phyloP scores from a whole-genome alignment of 2,888 invertebrate species.

The Chironomus tentans region DNA sequence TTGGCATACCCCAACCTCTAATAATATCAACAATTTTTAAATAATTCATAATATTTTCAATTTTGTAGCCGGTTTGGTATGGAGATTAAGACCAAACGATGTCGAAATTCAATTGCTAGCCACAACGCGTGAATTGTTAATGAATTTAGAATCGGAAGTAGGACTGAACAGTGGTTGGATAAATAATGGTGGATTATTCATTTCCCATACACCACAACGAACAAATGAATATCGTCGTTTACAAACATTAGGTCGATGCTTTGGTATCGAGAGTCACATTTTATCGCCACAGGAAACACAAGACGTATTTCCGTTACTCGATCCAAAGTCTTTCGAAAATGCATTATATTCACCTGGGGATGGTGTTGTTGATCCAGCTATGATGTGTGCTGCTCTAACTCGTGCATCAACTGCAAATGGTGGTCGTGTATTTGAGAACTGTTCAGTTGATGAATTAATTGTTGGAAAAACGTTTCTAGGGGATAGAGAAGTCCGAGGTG shows the following conservation, averaged over 20 bases:
- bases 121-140: conserved; percentile 59
- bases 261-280: conserved; percentile 66
- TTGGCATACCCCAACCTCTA: no score
- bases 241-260: conserved; percentile 67
- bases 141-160: conserved; percentile 63
- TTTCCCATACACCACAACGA: conserved; percentile 55
- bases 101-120: conserved; percentile 70
- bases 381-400: conserved; percentile 65
- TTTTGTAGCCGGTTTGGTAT: conserved; percentile 53
- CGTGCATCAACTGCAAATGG: conserved; percentile 63
- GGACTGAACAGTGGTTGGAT: conserved; percentile 78
- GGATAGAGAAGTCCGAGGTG: conserved; percentile 58
- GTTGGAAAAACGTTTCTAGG: conserved; percentile 54
- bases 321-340: conserved; percentile 63
- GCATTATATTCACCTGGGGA: conserved; percentile 72
- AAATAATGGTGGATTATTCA: conserved; percentile 83
- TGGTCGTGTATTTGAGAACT: conserved; percentile 65
- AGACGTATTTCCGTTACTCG: conserved; percentile 66
- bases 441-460: conserved; percentile 61
- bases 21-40: neutral
- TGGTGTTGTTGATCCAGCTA: conserved; percentile 76
- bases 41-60: neutral
- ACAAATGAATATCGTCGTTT: conserved; percentile 72
- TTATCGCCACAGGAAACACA: conserved; percentile 64
- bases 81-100: conserved; percentile 77